Evolutionary conservation across 2,113 vertebrate species (phyloP).

Genomic region (Nanorana parkeri): DNA sequence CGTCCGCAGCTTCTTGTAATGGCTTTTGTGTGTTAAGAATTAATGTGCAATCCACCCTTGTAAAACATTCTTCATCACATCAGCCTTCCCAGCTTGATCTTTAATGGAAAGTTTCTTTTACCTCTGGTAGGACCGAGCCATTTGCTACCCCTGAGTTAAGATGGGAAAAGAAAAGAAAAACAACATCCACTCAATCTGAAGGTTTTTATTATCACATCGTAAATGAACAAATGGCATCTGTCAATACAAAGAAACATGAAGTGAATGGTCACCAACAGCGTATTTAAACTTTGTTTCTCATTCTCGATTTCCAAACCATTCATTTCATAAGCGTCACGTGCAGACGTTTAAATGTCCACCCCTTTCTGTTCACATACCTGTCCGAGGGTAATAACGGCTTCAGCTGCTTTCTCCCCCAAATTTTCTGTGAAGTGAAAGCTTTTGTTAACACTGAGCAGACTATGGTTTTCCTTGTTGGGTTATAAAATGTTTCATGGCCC

Average conservation of each 20-base stretch:
- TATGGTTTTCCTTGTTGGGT: slow-evolving; percentile 62
- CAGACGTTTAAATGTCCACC: no score
- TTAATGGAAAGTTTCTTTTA: slow-evolving; percentile 16
- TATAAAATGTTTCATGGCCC: slow-evolving; percentile 66
- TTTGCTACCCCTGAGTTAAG: slow-evolving; percentile 76
- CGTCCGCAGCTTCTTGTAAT: not conserved
- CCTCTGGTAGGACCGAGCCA: slow-evolving; percentile 68
- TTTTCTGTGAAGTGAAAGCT: not conserved
- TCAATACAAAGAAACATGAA: slow-evolving; percentile 78
- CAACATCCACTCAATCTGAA: slow-evolving; percentile 73
- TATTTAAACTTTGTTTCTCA: slow-evolving; percentile 63
- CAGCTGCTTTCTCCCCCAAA: not conserved
- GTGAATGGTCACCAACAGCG: slow-evolving; percentile 72
- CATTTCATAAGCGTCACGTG: no score
- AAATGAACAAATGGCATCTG: slow-evolving; percentile 83
- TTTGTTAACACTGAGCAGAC: slow-evolving; percentile 51
- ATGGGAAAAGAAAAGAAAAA: slow-evolving; percentile 72
- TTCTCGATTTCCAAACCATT: no score
- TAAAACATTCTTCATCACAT: slow-evolving; percentile 30
- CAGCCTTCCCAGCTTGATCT: not conserved
- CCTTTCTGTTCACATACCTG: no score
- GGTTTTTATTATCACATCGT: slow-evolving; percentile 84
- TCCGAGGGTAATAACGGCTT: not conserved
- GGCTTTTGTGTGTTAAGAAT: slow-evolving; percentile 19
- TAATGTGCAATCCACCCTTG: slow-evolving; percentile 1